Evolutionary conservation across 2,113 vertebrate species (phyloP).

Genomic region (Odocoileus hemionus): DNA sequence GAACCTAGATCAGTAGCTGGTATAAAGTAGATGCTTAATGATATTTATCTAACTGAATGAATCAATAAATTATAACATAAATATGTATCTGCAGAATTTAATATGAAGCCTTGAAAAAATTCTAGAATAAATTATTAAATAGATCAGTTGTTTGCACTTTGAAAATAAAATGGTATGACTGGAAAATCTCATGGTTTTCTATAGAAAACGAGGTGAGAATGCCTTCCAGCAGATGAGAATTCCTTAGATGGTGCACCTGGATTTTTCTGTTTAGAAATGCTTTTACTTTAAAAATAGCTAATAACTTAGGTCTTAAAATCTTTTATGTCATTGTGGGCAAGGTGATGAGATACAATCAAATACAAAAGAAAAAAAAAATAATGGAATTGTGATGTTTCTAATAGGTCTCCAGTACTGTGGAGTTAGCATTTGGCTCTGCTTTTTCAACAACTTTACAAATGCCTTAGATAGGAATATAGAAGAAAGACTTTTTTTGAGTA

Average conservation of each 20-base stretch:
- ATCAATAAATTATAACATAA: conserved; percentile 6
- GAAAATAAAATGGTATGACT: conserved; percentile 38
- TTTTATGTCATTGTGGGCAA: not conserved
- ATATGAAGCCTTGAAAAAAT: not conserved
- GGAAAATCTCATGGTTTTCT: not conserved
- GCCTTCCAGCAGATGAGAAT: not conserved
- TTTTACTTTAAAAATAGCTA: not conserved
- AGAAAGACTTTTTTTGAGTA: not conserved
- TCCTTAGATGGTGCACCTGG: not conserved
- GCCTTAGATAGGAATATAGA: not conserved
- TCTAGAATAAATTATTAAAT: conserved; percentile 20
- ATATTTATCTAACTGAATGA: not conserved
- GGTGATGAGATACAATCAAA: not conserved
- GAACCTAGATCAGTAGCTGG: not conserved
- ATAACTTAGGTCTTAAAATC: not conserved
- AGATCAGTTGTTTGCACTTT: not conserved
- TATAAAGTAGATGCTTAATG: not conserved
- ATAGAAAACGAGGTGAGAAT: not conserved
- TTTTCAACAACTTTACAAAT: conserved; percentile 32
- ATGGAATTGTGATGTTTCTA: not conserved
- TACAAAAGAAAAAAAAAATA: not conserved
- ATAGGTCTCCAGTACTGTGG: not conserved
- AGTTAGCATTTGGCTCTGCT: not conserved
- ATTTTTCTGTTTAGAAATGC: not conserved
- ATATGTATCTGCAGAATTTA: not conserved